These are phyloP conservation scores for Monarcha castaneiventris DNA, from an alignment of 2,113 vertebrate genomes.

Conservation along the genomic window DNA sequence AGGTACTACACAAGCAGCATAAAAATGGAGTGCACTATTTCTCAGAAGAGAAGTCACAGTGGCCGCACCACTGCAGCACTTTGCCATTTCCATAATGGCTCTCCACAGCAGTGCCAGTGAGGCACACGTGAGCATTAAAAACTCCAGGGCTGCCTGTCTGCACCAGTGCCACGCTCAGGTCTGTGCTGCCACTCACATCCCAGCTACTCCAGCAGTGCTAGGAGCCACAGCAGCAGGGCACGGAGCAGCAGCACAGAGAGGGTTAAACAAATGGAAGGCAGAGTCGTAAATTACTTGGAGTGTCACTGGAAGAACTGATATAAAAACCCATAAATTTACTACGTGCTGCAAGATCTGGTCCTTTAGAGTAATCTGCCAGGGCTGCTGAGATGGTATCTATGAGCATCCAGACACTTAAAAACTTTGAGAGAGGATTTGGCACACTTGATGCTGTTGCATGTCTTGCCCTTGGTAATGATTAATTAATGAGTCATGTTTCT, in stretches of 20 bases:
- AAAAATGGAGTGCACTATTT: background rate
- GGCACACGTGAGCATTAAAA: background rate
- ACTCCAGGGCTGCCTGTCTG: background rate
- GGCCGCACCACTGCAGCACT: fast-evolving
- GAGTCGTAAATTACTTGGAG: background rate
- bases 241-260: fast-evolving
- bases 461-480: constrained; percentile 43
- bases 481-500: constrained; percentile 34
- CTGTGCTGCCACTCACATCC: background rate
- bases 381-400: background rate
- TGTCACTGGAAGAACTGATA: background rate
- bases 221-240: background rate
- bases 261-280: background rate
- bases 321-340: background rate
- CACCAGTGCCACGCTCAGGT: background rate
- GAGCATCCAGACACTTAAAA: background rate
- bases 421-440: background rate
- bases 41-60: background rate
- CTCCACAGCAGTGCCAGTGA: fast-evolving
- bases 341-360: background rate
- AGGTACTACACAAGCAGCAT: background rate
- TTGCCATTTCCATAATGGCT: too few species aligned
- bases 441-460: background rate
- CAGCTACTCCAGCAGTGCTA: background rate
- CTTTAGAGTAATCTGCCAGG: background rate